A percentile compares a stretch with the other conserved stretches of the same genome.
Conservation (phyloP, 2,113 vertebrate species). For the Dinomys branickii region DNA sequence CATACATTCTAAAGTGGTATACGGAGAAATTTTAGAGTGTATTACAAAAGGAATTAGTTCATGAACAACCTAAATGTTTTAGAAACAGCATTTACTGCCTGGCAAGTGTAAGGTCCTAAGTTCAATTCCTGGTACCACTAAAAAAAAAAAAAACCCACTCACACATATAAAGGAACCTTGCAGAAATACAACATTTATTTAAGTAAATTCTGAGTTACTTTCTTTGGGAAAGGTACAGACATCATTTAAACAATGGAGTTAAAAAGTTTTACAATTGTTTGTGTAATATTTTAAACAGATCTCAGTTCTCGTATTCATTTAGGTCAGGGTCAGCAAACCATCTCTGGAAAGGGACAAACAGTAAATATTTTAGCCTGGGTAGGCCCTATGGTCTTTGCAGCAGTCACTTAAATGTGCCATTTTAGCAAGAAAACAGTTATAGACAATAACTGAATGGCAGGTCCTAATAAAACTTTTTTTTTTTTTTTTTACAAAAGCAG, state of each 20-base stretch:
- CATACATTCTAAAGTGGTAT: not conserved
- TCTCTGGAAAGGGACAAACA: not conserved
- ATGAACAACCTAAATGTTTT: not conserved
- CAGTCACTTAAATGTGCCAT: not conserved
- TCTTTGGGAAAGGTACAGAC: not conserved
- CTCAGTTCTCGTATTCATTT: not conserved
- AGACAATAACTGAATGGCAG: not conserved
- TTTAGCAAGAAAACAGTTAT: not conserved
- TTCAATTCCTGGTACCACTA: too few species aligned
- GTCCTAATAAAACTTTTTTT: constrained; percentile 7
- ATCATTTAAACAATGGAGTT: not conserved
- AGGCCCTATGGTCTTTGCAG: not conserved
- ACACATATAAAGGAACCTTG: too few species aligned
- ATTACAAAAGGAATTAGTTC: constrained; percentile 4
- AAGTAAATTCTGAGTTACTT: not conserved
- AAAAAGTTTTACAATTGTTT: constrained; percentile 37
- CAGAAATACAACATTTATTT: not conserved
- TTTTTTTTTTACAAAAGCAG: constrained; percentile 5
- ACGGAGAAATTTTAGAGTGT: not conserved
- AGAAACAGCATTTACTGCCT: not conserved
- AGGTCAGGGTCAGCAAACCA: not conserved
- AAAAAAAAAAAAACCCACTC: too few species aligned
- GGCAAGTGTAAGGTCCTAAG: too few species aligned
- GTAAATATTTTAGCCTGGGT: not conserved
- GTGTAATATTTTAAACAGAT: constrained; percentile 47